Base-by-base conservation (phyloP, 92 coral and sea anemone species). In the Plumapathes pennacea region DNA sequence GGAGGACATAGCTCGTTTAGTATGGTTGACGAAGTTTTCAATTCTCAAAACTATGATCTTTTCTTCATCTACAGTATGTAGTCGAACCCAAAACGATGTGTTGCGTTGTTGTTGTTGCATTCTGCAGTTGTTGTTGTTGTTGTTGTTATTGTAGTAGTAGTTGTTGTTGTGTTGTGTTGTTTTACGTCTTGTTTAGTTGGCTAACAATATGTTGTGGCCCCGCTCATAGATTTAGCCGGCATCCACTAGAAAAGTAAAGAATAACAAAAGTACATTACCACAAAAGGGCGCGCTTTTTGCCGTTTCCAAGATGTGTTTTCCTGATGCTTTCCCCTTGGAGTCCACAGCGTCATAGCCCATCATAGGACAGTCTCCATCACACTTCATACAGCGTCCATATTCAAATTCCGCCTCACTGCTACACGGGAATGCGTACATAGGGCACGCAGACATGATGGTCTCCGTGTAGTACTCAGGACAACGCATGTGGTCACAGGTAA, bases 401-500 rank as follows among this genome's bases (percentile, higher is more conserved):
- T 64, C 67, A 37, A 89, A 89, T 44, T 69, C 84, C 25, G 17
- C 48, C 68, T 62, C 46, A 58, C 47, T 80, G 0, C 51, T 62
- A 42, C 95, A 86, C 15, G 89, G 74, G 50, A 57, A 86, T 10
- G 76, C 78, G 42, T 78, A 78, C 83, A 86, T 76, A 14, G 80
- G 89, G 27, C 95, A 86, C 23, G 14, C 25, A 54, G 79, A 34
- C n/a, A 54, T 62, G 52, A 82, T 81, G 6, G 95, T 81, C 68
- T 83, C 89, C 8, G 59, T 43, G 67, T 49, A 86, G 64, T 76
- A 77, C 30, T 70, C 81, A 0, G 67, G 62, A 21, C 89, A 89
- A 10, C 89, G 72, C 64, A 42, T 71, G 63, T 87, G 95, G 63
- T 84, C 87, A 62, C 97, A 89, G 7, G 65, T 55, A 49, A 78